phyloP scores from a whole-genome alignment of 2,888 invertebrate species.

The Pecten maximus region DNA sequence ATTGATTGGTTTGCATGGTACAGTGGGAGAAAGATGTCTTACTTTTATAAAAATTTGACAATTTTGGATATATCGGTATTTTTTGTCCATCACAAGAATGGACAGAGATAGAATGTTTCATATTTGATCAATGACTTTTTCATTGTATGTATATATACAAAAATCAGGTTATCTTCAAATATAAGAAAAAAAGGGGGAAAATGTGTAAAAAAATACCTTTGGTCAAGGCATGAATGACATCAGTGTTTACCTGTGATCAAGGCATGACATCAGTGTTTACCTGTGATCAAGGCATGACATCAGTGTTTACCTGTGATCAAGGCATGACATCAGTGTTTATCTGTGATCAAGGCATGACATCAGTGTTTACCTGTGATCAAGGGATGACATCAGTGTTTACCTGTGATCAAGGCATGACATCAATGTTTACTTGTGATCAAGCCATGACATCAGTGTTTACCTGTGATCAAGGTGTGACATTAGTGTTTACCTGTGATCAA shows the following conservation, averaged over 20 bases:
- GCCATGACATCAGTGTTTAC: neutral
- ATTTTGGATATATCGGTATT: neutral
- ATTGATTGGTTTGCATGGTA: neutral
- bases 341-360: neutral
- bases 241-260: too few species aligned
- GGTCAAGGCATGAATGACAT: too few species aligned
- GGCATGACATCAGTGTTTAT: neutral
- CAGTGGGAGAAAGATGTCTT: neutral
- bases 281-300: neutral
- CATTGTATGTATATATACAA: too few species aligned
- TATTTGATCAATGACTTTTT: neutral
- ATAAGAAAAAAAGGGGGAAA: too few species aligned
- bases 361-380: neutral
- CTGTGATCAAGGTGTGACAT: neutral
- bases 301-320: neutral
- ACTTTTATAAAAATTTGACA: constrained; percentile 10
- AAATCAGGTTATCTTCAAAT: too few species aligned
- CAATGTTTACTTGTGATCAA: too few species aligned
- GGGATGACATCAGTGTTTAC: neutral
- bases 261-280: too few species aligned
- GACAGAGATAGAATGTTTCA: neutral
- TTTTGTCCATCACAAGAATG: neutral
- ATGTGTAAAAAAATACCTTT: too few species aligned
- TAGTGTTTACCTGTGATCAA: neutral
- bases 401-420: neutral